Conservation (phyloP, 1,140 invertebrate species). For the Leptinotarsa lineolata region DNA sequence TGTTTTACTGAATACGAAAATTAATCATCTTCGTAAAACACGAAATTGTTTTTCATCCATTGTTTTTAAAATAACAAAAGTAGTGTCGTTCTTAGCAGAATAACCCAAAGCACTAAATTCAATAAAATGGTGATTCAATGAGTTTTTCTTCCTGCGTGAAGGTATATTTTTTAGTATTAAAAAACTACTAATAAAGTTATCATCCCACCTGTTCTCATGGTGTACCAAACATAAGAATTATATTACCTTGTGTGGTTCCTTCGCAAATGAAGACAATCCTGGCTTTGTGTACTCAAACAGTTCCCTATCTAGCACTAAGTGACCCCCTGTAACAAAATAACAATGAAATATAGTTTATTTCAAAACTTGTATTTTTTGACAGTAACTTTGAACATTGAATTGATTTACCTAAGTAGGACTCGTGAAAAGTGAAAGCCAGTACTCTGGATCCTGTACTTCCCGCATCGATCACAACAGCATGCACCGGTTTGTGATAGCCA, state of each 20-base stretch:
- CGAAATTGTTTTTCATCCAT: too few relatives aligned
- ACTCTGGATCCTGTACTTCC: conserved; percentile 94
- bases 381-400: neutral
- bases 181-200: too few relatives aligned
- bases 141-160: neutral
- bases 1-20: too few relatives aligned
- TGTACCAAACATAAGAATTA: too few relatives aligned
- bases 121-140: too few relatives aligned
- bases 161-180: too few relatives aligned
- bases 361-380: neutral
- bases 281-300: conserved; percentile 84
- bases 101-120: too few relatives aligned
- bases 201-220: too few relatives aligned
- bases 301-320: conserved; percentile 77
- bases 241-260: conserved; percentile 72
- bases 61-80: too few relatives aligned
- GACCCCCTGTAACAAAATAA: conserved; percentile 61
- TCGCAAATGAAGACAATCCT: conserved; percentile 84
- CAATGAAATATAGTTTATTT: neutral
- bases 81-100: too few relatives aligned
- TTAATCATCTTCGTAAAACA: too few relatives aligned
- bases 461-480: conserved; percentile 95
- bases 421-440: conserved; percentile 86
- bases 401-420: conserved; percentile 65
- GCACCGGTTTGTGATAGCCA: conserved; percentile 73